Conservation (phyloP, 2,888 invertebrate genomes). For the Salticus scenicus region DNA sequence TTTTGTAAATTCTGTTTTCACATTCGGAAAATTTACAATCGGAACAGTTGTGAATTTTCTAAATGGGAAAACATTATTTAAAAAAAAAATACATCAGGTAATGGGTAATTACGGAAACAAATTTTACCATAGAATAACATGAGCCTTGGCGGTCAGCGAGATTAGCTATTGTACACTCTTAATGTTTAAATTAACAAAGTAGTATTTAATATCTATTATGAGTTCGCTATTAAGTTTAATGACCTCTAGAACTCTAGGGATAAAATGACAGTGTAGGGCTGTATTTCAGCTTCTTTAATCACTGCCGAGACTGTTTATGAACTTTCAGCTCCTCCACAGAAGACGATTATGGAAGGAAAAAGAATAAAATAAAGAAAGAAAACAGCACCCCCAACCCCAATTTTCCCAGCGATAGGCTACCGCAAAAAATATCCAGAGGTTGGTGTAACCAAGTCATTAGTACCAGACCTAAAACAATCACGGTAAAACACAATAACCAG, state of each 20-base stretch:
- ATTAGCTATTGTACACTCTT: no score
- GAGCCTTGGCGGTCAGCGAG: no score
- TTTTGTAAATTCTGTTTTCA: no score
- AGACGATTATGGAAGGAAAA: not conserved
- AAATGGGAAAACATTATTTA: no score
- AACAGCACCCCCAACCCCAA: constrained; percentile 4
- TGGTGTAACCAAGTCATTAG: constrained; percentile 1
- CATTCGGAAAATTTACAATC: no score
- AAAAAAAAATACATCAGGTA: no score
- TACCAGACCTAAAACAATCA: constrained; percentile 19
- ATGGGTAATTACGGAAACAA: no score
- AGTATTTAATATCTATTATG: no score
- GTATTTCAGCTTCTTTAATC: not conserved
- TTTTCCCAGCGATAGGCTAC: constrained; percentile 2
- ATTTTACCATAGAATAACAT: no score
- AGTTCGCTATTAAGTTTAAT: not conserved
- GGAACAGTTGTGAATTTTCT: no score
- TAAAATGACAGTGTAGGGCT: not conserved
- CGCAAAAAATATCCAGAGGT: not conserved
- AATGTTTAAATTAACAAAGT: no score
- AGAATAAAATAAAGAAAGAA: not conserved
- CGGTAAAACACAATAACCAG: constrained; percentile 25
- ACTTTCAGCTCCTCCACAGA: not conserved
- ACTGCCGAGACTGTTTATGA: not conserved
- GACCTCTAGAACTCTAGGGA: no score